Conservation (phyloP, 2,888 invertebrate genomes). For the Pheosia gnoma region DNA sequence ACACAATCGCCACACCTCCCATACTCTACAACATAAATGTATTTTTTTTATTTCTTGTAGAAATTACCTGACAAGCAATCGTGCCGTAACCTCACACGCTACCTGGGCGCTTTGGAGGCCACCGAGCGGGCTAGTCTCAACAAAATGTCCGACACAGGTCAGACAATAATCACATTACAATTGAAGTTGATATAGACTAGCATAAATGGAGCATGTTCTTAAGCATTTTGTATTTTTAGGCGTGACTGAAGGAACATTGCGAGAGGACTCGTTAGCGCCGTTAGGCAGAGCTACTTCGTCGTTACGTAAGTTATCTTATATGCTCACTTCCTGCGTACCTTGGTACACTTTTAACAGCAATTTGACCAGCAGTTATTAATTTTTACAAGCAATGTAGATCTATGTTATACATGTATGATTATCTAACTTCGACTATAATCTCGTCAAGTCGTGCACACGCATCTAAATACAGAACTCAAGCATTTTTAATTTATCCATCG, state of each 20-base stretch:
- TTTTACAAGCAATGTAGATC: too few species aligned
- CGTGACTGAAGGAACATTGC: conserved; percentile 63
- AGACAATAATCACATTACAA: background rate
- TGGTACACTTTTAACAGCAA: too few species aligned
- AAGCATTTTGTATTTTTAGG: conserved; percentile 43
- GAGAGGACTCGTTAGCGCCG: conserved; percentile 63
- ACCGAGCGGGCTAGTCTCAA: conserved; percentile 65
- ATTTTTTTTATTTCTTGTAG: conserved; percentile 42
- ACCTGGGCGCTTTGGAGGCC: conserved; percentile 73
- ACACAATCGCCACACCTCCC: too few species aligned
- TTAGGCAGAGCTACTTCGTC: conserved; percentile 65
- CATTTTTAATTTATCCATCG: too few species aligned
- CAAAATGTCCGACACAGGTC: conserved; percentile 70
- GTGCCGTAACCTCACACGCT: conserved; percentile 70
- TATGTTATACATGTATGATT: too few species aligned
- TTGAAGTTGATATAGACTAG: too few species aligned
- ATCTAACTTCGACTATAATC: too few species aligned
- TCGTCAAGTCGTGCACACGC: too few species aligned
- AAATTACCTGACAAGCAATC: conserved; percentile 78
- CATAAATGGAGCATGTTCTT: too few species aligned
- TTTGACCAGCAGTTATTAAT: too few species aligned
- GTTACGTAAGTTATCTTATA: conserved; percentile 60
- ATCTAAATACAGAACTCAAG: too few species aligned
- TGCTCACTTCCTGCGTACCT: too few species aligned
- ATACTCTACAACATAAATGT: background rate